Evolutionary conservation across 2,888 invertebrate species (phyloP).

Genomic region (Melinaea marsaeus): DNA sequence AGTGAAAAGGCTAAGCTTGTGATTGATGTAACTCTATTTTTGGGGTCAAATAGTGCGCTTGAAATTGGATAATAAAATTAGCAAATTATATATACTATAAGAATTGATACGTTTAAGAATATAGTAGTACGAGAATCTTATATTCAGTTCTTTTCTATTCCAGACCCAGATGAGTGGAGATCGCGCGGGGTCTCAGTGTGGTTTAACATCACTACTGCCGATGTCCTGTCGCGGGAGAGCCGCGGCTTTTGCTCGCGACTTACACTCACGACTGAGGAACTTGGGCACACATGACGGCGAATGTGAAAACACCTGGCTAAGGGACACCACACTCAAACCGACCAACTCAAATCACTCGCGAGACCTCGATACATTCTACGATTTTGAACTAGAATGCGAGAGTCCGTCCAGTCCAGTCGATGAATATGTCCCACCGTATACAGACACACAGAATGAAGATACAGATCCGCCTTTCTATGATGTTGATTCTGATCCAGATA

Average conservation of each 20-base stretch:
- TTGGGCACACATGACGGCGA: slow-evolving; percentile 78
- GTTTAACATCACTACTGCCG: slow-evolving; percentile 83
- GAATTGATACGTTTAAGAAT: no score
- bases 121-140: background rate
- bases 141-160: slow-evolving; percentile 40
- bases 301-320: slow-evolving; percentile 67
- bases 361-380: slow-evolving; percentile 80
- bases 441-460: slow-evolving; percentile 73
- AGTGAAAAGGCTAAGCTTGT: no score
- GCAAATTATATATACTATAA: no score
- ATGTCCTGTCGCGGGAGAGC: slow-evolving; percentile 89
- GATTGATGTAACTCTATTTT: no score
- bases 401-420: slow-evolving; percentile 85
- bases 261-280: slow-evolving; percentile 85
- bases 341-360: slow-evolving; percentile 43
- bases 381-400: slow-evolving; percentile 81
- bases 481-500: slow-evolving; percentile 67
- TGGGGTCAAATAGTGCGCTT: no score
- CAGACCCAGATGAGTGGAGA: slow-evolving; percentile 77
- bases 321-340: slow-evolving; percentile 47
- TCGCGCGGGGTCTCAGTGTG: slow-evolving; percentile 79
- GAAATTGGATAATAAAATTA: no score
- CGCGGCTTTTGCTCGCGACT: slow-evolving; percentile 87
- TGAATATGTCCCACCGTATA: slow-evolving; percentile 71
- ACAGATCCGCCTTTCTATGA: slow-evolving; percentile 77